Evolutionary conservation across 2,113 vertebrate species (phyloP).

Genomic region (Maccullochella peelii): DNA sequence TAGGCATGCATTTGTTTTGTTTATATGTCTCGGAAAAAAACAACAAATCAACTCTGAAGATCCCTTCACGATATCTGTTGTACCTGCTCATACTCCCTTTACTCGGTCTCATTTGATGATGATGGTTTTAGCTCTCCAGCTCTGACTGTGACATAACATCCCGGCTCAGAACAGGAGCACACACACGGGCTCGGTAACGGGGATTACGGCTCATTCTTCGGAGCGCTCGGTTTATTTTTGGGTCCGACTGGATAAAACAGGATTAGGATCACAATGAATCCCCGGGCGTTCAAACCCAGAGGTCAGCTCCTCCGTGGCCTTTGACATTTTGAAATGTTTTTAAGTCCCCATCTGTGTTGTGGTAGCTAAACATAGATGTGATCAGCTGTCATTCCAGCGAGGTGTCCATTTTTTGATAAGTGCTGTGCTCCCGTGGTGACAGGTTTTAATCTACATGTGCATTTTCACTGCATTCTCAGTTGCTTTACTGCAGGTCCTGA

Average conservation of each 20-base stretch:
- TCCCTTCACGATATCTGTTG: conserved; percentile 19
- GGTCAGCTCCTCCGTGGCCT: conserved; percentile 63
- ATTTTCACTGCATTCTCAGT: not conserved
- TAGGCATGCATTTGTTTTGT: not conserved
- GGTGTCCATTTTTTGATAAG: conserved; percentile 65
- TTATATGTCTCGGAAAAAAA: not conserved
- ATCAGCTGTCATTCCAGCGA: conserved; percentile 72
- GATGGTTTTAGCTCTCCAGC: conserved; percentile 52
- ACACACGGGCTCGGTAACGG: conserved; percentile 29
- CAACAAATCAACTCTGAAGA: conserved; percentile 35
- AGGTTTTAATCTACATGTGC: conserved; percentile 10
- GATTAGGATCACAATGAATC: conserved; percentile 83
- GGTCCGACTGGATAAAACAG: conserved; percentile 75
- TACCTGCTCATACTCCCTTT: conserved; percentile 26
- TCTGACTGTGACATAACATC: conserved; percentile 69
- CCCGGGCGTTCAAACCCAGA: conserved; percentile 47
- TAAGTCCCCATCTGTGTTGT: conserved; percentile 78
- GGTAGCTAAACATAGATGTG: conserved; percentile 76
- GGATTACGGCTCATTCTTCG: conserved; percentile 80
- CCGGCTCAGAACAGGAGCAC: conserved; percentile 50
- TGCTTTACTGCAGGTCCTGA: not conserved
- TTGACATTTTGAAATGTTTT: conserved; percentile 74
- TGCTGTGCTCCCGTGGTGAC: conserved; percentile 3
- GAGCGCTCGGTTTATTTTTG: conserved; percentile 80
- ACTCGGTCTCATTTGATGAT: conserved; percentile 7